A percentile compares a stretch with the other conserved stretches of the same genome.
Conservation (phyloP, 2,888 invertebrate species). For the Eurytoma adleriae region DNA sequence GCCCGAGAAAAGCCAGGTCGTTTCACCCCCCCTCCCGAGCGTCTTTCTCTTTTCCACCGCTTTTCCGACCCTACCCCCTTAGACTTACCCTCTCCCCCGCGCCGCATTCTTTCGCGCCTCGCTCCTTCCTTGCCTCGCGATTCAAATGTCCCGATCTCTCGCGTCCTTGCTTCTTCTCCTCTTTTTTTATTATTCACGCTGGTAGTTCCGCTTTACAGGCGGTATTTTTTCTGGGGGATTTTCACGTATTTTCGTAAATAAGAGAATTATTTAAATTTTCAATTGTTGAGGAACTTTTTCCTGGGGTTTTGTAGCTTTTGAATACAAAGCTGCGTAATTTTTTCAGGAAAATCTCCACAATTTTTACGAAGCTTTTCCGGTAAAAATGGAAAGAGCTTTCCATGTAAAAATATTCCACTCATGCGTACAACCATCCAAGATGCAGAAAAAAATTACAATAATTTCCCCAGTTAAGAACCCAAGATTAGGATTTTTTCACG, state of each 20-base stretch:
- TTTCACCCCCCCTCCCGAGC: slow-evolving; percentile 5
- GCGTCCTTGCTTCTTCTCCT: slow-evolving; percentile 7
- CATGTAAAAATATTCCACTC: too few relatives aligned
- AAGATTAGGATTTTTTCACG: too few relatives aligned
- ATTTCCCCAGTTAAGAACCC: too few relatives aligned
- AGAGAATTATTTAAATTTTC: neutral
- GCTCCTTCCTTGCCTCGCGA: neutral
- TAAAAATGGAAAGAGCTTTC: too few relatives aligned
- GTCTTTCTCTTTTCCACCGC: slow-evolving; percentile 4
- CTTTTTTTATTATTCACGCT: neutral
- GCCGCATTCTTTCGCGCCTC: slow-evolving; percentile 13
- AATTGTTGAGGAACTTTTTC: neutral
- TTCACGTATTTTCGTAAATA: too few relatives aligned
- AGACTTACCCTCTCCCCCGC: neutral
- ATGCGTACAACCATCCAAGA: too few relatives aligned
- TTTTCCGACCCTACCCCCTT: neutral
- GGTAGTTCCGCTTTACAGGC: neutral
- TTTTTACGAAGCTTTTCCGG: too few relatives aligned
- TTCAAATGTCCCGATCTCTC: slow-evolving; percentile 3
- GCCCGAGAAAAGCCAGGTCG: slow-evolving; percentile 41
- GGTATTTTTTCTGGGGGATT: neutral
- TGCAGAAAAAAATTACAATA: too few relatives aligned
- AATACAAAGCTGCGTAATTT: neutral
- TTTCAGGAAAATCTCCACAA: neutral
- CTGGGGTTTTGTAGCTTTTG: too few relatives aligned